Evolutionary conservation across 2,797 vertebrate species (phyloP).

Genomic region (Enteromius paludinosus): DNA sequence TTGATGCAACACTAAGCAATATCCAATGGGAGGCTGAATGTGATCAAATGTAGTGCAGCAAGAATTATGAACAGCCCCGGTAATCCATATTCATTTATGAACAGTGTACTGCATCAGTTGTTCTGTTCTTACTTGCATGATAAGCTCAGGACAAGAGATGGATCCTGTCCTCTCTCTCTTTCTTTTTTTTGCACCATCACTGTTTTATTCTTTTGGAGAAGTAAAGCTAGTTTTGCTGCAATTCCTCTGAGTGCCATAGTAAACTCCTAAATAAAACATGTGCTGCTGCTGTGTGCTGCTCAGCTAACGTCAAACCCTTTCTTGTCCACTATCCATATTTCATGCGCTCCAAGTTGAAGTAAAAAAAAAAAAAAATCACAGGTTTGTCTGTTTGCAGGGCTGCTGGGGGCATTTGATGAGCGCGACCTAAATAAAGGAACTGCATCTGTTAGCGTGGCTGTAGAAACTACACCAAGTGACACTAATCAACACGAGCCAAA

Average conservation of each 20-base stretch:
- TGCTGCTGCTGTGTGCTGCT: slow-evolving; percentile 71
- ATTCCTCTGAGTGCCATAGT: slow-evolving; percentile 69
- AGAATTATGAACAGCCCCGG: slow-evolving; percentile 9
- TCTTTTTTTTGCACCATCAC: slow-evolving; percentile 25
- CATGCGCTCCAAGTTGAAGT: slow-evolving; percentile 71
- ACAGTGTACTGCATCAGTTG: slow-evolving; percentile 10
- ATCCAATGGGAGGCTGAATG: slow-evolving; percentile 22
- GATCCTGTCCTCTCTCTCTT: slow-evolving; percentile 24
- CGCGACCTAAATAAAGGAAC: slow-evolving; percentile 22
- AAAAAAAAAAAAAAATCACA: slow-evolving; percentile 59
- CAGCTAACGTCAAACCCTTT: slow-evolving; percentile 72
- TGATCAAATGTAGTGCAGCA: slow-evolving; percentile 12
- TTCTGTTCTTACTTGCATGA: slow-evolving; percentile 18
- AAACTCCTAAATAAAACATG: slow-evolving; percentile 81
- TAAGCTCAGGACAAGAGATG: slow-evolving; percentile 20
- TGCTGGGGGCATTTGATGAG: slow-evolving; percentile 58
- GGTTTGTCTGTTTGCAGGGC: slow-evolving; percentile 45
- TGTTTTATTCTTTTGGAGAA: slow-evolving; percentile 26
- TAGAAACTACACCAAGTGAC: neutral
- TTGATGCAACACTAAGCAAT: slow-evolving; percentile 47
- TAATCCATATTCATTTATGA: slow-evolving; percentile 24
- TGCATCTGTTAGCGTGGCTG: slow-evolving; percentile 4
- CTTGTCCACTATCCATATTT: slow-evolving; percentile 76
- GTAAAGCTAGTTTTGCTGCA: slow-evolving; percentile 37
- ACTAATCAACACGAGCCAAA: slow-evolving; percentile 10